Conservation (phyloP, 1,140 invertebrate species). For the Drosophila orena region DNA sequence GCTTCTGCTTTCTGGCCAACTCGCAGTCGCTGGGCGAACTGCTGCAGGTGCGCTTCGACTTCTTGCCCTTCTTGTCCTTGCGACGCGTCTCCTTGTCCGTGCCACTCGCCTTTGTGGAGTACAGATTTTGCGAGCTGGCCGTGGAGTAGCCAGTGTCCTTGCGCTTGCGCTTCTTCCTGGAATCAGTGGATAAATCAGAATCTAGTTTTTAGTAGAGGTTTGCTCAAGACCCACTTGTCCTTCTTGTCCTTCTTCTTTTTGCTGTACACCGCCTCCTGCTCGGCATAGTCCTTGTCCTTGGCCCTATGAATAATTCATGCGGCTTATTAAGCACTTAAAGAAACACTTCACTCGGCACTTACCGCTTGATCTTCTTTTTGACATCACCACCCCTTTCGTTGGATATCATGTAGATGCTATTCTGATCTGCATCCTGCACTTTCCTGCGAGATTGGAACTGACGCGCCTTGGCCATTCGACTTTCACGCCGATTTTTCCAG, state of each 20-base stretch:
- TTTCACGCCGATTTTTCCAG: slow-evolving; percentile 85
- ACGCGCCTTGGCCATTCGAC: slow-evolving; percentile 84
- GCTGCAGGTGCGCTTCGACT: slow-evolving; percentile 71
- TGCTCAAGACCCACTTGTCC: slow-evolving; percentile 57
- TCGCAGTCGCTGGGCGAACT: slow-evolving; percentile 74
- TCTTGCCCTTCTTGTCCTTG: slow-evolving; percentile 81
- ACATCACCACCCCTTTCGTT: slow-evolving; percentile 76
- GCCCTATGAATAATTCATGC: slow-evolving; percentile 37
- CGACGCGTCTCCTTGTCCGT: slow-evolving; percentile 65
- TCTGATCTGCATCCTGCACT: slow-evolving; percentile 80
- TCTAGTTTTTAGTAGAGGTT: neutral
- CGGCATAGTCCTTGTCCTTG: slow-evolving; percentile 67
- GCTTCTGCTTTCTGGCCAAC: slow-evolving; percentile 70
- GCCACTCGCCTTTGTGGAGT: slow-evolving; percentile 74
- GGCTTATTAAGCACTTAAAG: slow-evolving; percentile 23
- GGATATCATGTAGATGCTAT: slow-evolving; percentile 87
- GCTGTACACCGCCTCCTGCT: slow-evolving; percentile 78
- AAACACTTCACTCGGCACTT: too few species aligned
- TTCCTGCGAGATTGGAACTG: slow-evolving; percentile 83
- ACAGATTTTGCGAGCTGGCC: slow-evolving; percentile 86
- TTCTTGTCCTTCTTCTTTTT: slow-evolving; percentile 73
- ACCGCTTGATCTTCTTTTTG: slow-evolving; percentile 80
- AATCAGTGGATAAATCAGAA: neutral
- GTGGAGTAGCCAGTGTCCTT: slow-evolving; percentile 89
- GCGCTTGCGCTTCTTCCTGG: slow-evolving; percentile 84